A percentile compares a stretch with the other conserved stretches of the same genome.
Conservation (phyloP, 2,888 invertebrate genomes). For the Iselma pallidipennis region DNA sequence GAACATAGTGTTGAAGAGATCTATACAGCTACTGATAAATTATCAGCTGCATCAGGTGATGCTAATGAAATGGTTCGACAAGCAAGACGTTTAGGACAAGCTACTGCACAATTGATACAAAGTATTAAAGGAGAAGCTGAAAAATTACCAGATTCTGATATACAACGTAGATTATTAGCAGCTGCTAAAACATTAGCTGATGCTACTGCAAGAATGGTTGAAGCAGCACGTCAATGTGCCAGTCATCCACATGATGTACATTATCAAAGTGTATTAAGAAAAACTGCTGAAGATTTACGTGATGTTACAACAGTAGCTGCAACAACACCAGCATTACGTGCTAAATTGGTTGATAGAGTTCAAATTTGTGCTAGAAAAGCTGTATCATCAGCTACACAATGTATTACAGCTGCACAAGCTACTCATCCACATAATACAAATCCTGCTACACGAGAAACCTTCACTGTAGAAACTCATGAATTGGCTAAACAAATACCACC, state of each 20-base stretch:
- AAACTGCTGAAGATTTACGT: slow-evolving; percentile 92
- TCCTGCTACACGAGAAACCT: slow-evolving; percentile 68
- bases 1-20: slow-evolving; percentile 87
- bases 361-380: slow-evolving; percentile 81
- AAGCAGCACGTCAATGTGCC: slow-evolving; percentile 92
- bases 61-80: slow-evolving; percentile 94
- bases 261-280: slow-evolving; percentile 81
- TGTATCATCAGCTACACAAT: slow-evolving; percentile 87
- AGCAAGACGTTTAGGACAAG: slow-evolving; percentile 88
- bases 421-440: slow-evolving; percentile 77
- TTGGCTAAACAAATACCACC: slow-evolving; percentile 80
- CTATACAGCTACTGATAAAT: slow-evolving; percentile 83
- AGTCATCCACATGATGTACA: slow-evolving; percentile 78
- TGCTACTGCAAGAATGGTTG: slow-evolving; percentile 96
- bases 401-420: slow-evolving; percentile 85
- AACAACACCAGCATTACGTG: slow-evolving; percentile 71
- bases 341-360: slow-evolving; percentile 69
- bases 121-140: slow-evolving; percentile 96
- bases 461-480: slow-evolving; percentile 72
- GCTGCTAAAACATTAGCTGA: slow-evolving; percentile 96
- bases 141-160: slow-evolving; percentile 80
- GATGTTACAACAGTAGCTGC: slow-evolving; percentile 89
- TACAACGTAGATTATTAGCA: slow-evolving; percentile 86
- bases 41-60: slow-evolving; percentile 84
- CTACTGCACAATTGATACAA: slow-evolving; percentile 91